Percentiles rank a stretch among this genome's conserved stretches.
phyloP scores from a whole-genome alignment of 2,113 vertebrate species.

The Larimichthys polyactis region DNA sequence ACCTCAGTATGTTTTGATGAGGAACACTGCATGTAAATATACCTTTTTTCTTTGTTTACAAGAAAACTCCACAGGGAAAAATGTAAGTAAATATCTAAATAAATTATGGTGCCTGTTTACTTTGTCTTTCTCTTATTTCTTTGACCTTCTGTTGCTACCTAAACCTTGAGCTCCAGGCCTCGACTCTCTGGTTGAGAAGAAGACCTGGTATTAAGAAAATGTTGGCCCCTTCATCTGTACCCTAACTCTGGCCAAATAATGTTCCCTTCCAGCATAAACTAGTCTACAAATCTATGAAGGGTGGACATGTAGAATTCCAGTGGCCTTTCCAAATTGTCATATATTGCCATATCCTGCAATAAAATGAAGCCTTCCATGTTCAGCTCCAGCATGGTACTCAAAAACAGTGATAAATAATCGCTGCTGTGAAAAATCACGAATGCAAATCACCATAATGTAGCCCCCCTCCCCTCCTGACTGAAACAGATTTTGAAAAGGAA shows the following conservation, averaged over 20 bases:
- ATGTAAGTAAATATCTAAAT: neutral
- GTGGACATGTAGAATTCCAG: constrained; percentile 69
- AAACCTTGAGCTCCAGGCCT: constrained; percentile 9
- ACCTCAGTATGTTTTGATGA: neutral
- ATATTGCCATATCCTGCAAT: constrained; percentile 37
- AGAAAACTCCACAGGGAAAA: neutral
- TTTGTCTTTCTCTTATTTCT: neutral
- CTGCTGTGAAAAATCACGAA: constrained; percentile 33
- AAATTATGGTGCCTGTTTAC: neutral
- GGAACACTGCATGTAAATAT: neutral
- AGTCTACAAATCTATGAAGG: constrained; percentile 63
- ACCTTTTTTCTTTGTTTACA: neutral
- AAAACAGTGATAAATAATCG: constrained; percentile 45
- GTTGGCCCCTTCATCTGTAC: constrained; percentile 40
- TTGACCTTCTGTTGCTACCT: neutral
- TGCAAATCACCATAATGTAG: constrained; percentile 38
- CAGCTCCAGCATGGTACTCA: constrained; percentile 26
- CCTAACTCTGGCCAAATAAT: constrained; percentile 53
- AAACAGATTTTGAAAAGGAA: constrained; percentile 59
- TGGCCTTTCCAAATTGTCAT: constrained; percentile 57
- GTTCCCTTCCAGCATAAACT: constrained; percentile 50
- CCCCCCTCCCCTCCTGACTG: constrained; percentile 2
- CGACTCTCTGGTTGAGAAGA: constrained; percentile 8
- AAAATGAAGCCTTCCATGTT: constrained; percentile 40
- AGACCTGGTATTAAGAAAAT: constrained; percentile 51